Evolutionary conservation across 1,140 invertebrate species (phyloP), one percentile per base, ranked within the genome.

Genomic region (Colletes latitarsis): DNA sequence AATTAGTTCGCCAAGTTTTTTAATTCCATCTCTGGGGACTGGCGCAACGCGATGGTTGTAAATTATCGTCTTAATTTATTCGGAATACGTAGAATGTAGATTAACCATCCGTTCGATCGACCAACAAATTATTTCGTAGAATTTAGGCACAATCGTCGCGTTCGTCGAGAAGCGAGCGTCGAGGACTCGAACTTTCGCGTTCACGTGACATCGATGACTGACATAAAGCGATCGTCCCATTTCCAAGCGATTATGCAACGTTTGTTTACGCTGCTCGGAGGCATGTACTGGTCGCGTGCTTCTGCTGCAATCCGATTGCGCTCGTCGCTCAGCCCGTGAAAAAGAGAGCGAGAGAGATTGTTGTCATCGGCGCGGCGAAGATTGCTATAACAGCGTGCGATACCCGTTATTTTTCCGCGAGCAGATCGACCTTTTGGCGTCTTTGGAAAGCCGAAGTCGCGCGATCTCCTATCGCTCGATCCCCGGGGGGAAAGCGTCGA

Each of bases 221-320:
- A 72, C 73, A 43, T 53, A 63, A 83, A 52, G 41, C 70, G 55
- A 67, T 17, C 57, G 77, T 64, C 43, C 80, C 53, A 46, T 80
- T 80, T 80, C 41, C 75, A 19, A 30, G 15, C 46, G 67, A 75
- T 85, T 83, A 83, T 78, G 74, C 82, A 85, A 85, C 81, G 46
- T 85, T 81, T 85, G 77, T 85, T 85, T 85, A 77, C 81, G 58
- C 41, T 60, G 62, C 55, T 14, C 2, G 53, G 58, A 60, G 69
- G 72, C 83, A 69, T 72, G 72, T 62, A 78, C 57, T 83, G 81
- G 71, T 68, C 69, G 71, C 63, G 66, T 72, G 64, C 64, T 41
- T 72, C 53, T 43, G n/a, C 41, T 17, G 39, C 57, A 30, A 60
- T n/a, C 57, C 57, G 55, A 72, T 72, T 43, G 57, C 69, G 19